Base-by-base conservation (phyloP, 2,888 invertebrate species). In the Cremastinae sp. region DNA sequence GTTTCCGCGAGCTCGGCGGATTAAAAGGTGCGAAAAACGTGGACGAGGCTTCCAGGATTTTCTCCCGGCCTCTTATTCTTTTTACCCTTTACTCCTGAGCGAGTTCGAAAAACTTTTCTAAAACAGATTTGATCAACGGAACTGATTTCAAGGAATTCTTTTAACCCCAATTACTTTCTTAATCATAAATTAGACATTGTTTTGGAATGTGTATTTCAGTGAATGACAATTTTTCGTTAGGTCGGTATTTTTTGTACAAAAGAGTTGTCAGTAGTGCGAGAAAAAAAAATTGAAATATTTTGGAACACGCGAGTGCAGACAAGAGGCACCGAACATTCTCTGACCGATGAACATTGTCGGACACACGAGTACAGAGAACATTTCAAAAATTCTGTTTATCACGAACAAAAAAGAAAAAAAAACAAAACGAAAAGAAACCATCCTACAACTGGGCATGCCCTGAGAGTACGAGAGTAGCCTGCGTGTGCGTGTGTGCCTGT, bases 371-470 rank as follows among this genome's bases (percentile, higher is more conserved):
- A 3, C 2, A 28, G 28, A 28, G 5, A 28, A 28, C 5, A 3
- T 3, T 28, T 28, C 28, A 5, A 28, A 28, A 28, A 28, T 28
- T 28, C 9, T 34, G 41, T 47, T 41, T 34, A 47, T 47, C 43
- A 36, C 45, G 18, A 62, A 62, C n/a, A 53, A 66, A 49, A n/a
- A 61, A 61, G 59, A 64, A 34, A 47, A 62, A 64, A 64, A 76
- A 79, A 71, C n/a, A 65, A 81, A 78, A 5, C 8, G 81, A 81
- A 79, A 79, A 65, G 78, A 85, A 83, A 88, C 85, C 84, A 88
- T 89, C 89, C 89, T 89, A 88, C 89, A 89, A 89, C 89, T 84
- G 88, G 89, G 87, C 89, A 89, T 88, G 89, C 88, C 88, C 88
- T 87, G 88, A 88, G 88, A 88, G 87, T 87, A 89, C 89, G 88